These are phyloP conservation scores for Coturnix japonica DNA, from an alignment of 2,113 vertebrate species.

Conservation along the genomic window DNA sequence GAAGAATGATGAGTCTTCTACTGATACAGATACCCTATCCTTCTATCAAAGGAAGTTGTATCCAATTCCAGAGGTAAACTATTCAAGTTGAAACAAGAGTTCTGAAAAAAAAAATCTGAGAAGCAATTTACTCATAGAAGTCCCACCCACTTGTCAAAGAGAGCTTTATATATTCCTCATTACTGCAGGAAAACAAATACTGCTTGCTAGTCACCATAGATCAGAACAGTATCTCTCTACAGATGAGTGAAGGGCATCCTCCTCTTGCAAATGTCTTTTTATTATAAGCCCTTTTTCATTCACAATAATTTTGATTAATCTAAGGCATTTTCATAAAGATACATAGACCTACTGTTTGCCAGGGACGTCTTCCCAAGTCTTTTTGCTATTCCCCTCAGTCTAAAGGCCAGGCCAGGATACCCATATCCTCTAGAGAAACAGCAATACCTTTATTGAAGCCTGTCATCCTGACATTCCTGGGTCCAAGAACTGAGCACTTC, in stretches of 20 bases:
- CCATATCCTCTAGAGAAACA: neutral
- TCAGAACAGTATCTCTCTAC: neutral
- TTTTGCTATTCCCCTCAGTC: neutral
- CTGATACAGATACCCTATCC: neutral
- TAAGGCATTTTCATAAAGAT: neutral
- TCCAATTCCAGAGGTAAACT: neutral
- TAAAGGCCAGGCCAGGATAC: neutral
- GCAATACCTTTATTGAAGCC: neutral
- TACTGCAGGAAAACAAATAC: neutral
- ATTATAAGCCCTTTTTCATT: neutral
- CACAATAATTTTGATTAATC: neutral
- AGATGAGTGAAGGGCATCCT: neutral
- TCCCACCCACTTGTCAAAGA: neutral
- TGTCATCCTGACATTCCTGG: neutral
- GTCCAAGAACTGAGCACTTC: neutral
- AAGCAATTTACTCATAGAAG: neutral
- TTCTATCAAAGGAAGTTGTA: neutral
- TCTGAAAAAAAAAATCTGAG: neutral
- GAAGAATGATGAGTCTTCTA: neutral
- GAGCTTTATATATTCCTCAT: neutral
- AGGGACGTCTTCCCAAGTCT: neutral
- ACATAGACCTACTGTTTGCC: neutral
- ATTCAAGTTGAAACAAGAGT: neutral
- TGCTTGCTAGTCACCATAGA: accelerated
- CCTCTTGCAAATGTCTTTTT: neutral